Base-by-base conservation (phyloP, 2,888 invertebrate genomes). In the Tuta absoluta region DNA sequence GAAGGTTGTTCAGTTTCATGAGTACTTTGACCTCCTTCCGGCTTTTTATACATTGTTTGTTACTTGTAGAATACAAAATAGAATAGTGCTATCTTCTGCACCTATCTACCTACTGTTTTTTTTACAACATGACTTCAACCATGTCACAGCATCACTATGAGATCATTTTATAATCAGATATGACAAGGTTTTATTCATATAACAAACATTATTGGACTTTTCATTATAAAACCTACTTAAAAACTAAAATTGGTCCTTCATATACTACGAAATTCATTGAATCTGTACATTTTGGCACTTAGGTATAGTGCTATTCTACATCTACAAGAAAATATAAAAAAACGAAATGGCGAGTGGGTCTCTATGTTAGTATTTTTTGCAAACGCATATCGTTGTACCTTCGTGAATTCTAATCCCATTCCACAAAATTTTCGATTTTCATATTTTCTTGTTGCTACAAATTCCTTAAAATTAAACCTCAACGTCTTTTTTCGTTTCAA, bases 401-500 rank as follows among this genome's bases (percentile, higher is more conserved):
- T 33, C 10, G n/a, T n/a, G n/a, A n/a, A n/a, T 33, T 1, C 33
- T 7, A 33, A 33, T 3, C 8, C 33, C 8, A 8, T 5, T 10
- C 1, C 4, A 7, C 10, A 7, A 33, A 3, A 1, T 10, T 33
- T 33, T 10, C 10, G 33, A 33, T 10, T 33, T 33, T 33, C 10
- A 8, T 33, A 33, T 33, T 33, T 41, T 14, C 41, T 41, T 14
- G 41, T 14, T 7, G 28, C 28, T 33, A 24, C n/a, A 56, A 56
- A 28, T n/a, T 56, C n/a, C 24, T 56, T 24, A 53, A 21, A 28
- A 37, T 11, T 58, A 58, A 37, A 58, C 58, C 19, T 58, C 66
- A 62, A 77, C 81, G 65, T 87, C 86, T 74, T 85, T 87, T 56
- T 82, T 78, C 12, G 74, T 63, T 48, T 84, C 84, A 1, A 75